Evolutionary conservation across 2,113 vertebrate species (phyloP), one percentile per base, ranked within the genome.

Genomic region (Phoxinus phoxinus): DNA sequence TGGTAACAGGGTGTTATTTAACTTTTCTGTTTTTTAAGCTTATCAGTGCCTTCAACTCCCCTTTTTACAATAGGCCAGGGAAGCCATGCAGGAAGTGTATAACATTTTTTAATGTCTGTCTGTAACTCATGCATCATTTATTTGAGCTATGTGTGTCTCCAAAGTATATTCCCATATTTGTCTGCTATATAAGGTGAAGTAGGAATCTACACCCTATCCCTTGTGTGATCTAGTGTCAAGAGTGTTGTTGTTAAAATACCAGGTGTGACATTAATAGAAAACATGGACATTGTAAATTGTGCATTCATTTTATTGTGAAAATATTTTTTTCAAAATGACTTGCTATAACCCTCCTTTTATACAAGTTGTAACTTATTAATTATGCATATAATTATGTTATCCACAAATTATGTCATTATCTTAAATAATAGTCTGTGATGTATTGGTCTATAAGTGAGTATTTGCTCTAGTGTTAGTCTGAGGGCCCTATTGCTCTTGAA

Each of bases 1-100:
- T 48, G 72, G 37, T 74, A 74, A 46, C 12, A 15, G 46, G 15
- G 7, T 51, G 73, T 3, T 75, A 51, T 75, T 75, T 12, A 15
- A 51, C n/a, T 17, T 75, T 51, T 51, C 9, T 48, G 17, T 51
- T 75, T 75, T 75, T 75, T 25, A 75, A 75, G 25, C 46, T 53
- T 75, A 75, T 53, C 73, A 75, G 44, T 27, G 73, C 44, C 46
- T 17, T 51, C 44, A 75, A 17, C 25, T 75, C 46, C 46, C 6
- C 4, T 51, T 75, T 51, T 75, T 10, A 75, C 73, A 75, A 75
- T 75, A 44, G 46, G n/a, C n/a, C n/a, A n/a, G 46, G 13, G 13
- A 75, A 25, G n/a, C 44, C 0, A n/a, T n/a, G n/a, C n/a, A 3
- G 12, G 46, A 15, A 30, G 13, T 51, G 46, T 35, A 35, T 35